phyloP scores from a whole-genome alignment of 2,113 vertebrate genomes.

The Silurus meridionalis region DNA sequence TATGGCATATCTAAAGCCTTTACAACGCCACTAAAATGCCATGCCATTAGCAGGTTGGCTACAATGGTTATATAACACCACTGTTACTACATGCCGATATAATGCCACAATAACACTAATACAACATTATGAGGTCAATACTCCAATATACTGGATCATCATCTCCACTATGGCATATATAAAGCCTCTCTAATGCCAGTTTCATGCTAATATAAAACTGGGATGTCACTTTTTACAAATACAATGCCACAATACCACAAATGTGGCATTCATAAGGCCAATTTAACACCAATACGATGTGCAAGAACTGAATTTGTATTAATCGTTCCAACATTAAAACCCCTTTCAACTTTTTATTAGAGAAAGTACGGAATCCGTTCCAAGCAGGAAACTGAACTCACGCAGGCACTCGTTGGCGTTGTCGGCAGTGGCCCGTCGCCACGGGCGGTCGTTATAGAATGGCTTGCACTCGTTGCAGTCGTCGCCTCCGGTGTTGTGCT shows the following conservation, averaged over 20 bases:
- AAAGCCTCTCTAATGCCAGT: no score
- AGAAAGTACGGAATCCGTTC: background rate
- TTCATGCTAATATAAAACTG: background rate
- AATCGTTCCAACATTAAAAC: background rate
- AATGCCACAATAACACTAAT: background rate
- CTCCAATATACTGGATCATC: no score
- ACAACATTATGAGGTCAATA: no score
- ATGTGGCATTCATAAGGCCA: no score
- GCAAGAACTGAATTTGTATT: no score
- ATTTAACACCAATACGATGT: no score
- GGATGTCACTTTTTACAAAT: no score
- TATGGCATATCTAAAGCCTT: no score
- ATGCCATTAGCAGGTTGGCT: no score
- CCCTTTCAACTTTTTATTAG: no score
- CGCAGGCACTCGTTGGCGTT: conserved; percentile 87
- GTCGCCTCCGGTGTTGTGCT: conserved; percentile 87
- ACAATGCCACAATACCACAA: no score
- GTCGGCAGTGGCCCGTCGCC: conserved; percentile 87
- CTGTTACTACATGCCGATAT: background rate
- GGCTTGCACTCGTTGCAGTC: conserved; percentile 88
- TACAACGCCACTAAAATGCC: background rate
- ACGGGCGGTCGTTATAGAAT: conserved; percentile 93
- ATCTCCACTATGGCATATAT: background rate
- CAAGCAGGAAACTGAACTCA: conserved; percentile 63
- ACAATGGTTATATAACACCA: no score